Conservation (phyloP, 2,797 vertebrate genomes). For the Enteromius radiatus region DNA sequence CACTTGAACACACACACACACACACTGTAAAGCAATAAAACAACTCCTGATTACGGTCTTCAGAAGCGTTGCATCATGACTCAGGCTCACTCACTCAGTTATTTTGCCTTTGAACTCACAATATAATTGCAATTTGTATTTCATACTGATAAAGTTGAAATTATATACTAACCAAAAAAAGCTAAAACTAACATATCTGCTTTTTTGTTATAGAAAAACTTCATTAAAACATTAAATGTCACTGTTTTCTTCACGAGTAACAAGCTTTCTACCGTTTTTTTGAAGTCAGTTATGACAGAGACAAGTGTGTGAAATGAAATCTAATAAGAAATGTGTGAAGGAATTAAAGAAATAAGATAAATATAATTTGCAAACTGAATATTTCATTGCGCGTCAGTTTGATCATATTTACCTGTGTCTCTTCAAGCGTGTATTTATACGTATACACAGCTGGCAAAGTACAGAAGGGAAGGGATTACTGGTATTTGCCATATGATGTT, state of each 20-base stretch:
- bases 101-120: neutral
- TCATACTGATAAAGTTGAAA: neutral
- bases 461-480: neutral
- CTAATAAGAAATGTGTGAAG: neutral
- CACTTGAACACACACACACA: constrained; percentile 34
- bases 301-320: neutral
- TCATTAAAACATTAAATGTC: neutral
- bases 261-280: neutral
- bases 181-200: no score
- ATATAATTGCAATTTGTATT: neutral
- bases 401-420: neutral
- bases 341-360: neutral
- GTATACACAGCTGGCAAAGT: neutral
- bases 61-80: constrained; percentile 14
- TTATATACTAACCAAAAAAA: neutral
- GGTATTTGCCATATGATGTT: neutral
- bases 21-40: constrained; percentile 41
- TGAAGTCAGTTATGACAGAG: neutral
- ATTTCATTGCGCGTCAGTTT: neutral
- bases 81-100: constrained; percentile 4
- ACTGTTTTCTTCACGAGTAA: neutral
- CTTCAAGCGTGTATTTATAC: neutral
- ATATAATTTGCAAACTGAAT: neutral
- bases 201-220: no score
- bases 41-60: constrained; percentile 34